Evolutionary conservation across 2,113 vertebrate species (phyloP), one percentile per base, ranked within the genome.

Genomic region (Oreotrochilus melanogaster): DNA sequence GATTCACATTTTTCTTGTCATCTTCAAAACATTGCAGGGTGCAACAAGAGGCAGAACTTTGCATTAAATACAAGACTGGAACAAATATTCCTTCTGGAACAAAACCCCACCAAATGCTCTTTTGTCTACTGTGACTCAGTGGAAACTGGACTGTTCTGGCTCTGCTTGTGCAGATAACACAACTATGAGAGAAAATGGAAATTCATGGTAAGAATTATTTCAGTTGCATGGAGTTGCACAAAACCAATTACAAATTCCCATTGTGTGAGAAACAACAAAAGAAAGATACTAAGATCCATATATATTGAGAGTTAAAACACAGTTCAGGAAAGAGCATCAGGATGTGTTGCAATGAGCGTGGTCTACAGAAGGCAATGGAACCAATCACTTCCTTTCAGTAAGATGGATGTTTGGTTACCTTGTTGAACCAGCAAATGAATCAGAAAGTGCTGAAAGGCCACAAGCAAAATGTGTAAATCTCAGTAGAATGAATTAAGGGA

Each of bases 251-350:
- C 6, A 51, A 45, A 51, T 83, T 60, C 21, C 31, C 11, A 7
- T 18, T 17, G 31, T 27, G 18, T n/a, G 58, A 25, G 37, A 67
- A 5, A 65, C 23, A 56, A 18, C 10, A 80, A 42, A 62, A 73
- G 13, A 45, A 76, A 61, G 37, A 57, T 19, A 43, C 10, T 31
- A 47, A 56, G 23, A 10, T 53, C 57, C 12, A 5, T 54, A 12
- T 7, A 12, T 0, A 0, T 58, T 19, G 33, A 21, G 23, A 60
- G 14, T 58, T 54, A 25, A 3, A 42, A 27, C 48, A 60, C 28
- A 39, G 60, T 28, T 93, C 39, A 65, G n/a, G 57, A 45, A 84
- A 53, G 18, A 54, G 14, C 22, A 30, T 31, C 24, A 28, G 21
- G 35, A 43, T 28, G 7, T 75, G 11, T 3, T 28, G 43, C 57